Percentiles rank a stretch among this genome's conserved stretches.
These are phyloP conservation scores for Nothoprocta pentlandii DNA, from an alignment of 2,113 vertebrate genomes.

Conservation along the genomic window DNA sequence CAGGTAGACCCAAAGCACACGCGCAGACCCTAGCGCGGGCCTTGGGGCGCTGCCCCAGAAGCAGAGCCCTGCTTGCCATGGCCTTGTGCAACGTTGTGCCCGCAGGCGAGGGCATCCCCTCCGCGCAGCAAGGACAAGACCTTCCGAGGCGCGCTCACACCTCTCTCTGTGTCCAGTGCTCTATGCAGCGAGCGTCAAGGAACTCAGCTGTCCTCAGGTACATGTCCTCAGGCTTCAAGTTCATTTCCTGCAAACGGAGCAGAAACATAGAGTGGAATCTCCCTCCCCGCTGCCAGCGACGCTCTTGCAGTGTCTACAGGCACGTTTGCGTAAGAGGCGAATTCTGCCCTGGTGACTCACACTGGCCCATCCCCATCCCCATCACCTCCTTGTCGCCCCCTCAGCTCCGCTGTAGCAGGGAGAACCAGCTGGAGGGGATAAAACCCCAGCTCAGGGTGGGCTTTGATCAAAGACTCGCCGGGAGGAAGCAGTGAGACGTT, in stretches of 20 bases:
- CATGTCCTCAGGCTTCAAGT: conserved; percentile 75
- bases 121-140: not conserved
- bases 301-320: not conserved
- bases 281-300: not conserved
- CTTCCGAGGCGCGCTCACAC: conserved; percentile 57
- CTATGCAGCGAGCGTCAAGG: conserved; percentile 78
- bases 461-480: not conserved
- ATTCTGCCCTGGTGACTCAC: not conserved
- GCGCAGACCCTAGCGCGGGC: not conserved
- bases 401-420: not conserved
- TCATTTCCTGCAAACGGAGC: conserved; percentile 77
- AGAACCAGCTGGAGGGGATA: not conserved
- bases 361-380: not conserved
- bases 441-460: not conserved
- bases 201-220: conserved; percentile 84
- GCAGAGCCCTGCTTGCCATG: not conserved
- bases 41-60: not conserved
- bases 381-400: not conserved
- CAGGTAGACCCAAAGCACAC: not conserved
- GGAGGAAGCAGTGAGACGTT: not conserved
- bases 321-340: not conserved
- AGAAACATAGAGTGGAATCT: not conserved
- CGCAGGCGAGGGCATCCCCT: not conserved
- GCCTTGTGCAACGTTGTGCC: fast-evolving
- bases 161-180: conserved; percentile 85